phyloP scores from a whole-genome alignment of 2,888 invertebrate species.

The Drosophila crucigera region DNA sequence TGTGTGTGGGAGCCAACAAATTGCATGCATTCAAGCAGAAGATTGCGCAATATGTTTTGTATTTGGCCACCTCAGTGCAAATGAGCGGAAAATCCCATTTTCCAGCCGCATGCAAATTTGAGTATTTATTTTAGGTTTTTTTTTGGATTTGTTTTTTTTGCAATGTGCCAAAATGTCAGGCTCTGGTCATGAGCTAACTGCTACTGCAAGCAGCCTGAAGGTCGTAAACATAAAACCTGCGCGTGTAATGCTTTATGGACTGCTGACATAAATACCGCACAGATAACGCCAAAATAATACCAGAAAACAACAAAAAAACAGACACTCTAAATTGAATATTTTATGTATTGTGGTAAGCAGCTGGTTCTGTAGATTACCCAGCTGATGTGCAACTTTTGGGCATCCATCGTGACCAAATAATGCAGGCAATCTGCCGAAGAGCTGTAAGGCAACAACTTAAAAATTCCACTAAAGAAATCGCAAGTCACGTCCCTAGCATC shows the following conservation, averaged over 20 bases:
- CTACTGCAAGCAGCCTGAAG: constrained; percentile 34
- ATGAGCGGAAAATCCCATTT: constrained; percentile 78
- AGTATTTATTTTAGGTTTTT: constrained; percentile 17
- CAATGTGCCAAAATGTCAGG: constrained; percentile 50
- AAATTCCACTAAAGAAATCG: constrained; percentile 74
- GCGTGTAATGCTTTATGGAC: constrained; percentile 37
- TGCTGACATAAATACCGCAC: constrained; percentile 1
- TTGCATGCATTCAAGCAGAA: constrained; percentile 71
- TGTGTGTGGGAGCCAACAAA: constrained; percentile 24
- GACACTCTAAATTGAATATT: not conserved
- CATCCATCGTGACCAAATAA: constrained; percentile 50
- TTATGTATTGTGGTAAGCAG: constrained; percentile 2
- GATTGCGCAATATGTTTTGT: constrained; percentile 75
- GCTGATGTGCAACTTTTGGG: constrained; percentile 39
- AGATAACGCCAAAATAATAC: constrained; percentile 12
- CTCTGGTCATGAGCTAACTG: constrained; percentile 36
- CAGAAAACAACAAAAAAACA: not conserved
- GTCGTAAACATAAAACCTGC: constrained; percentile 39
- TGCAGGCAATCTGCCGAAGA: constrained; percentile 47
- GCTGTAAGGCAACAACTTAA: not conserved
- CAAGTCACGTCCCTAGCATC: constrained; percentile 63
- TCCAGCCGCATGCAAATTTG: constrained; percentile 66
- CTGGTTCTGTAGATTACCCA: constrained; percentile 31
- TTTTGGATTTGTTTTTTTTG: constrained; percentile 19
- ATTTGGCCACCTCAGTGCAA: constrained; percentile 60